These are phyloP conservation scores for Varecia variegata DNA, from an alignment of 2,797 vertebrate genomes.

Conservation along the genomic window DNA sequence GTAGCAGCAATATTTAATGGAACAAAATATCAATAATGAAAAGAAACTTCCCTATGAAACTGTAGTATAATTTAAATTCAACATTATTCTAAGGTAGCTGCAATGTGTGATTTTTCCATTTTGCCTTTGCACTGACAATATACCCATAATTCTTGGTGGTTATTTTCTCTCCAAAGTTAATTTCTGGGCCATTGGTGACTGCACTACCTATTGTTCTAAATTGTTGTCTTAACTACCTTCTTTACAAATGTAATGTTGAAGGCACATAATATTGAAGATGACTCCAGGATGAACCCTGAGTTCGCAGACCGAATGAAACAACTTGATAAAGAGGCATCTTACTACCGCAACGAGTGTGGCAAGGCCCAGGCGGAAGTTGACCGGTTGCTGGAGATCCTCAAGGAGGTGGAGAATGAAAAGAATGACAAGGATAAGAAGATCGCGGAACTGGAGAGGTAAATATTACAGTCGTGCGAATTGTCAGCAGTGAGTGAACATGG, in stretches of 20 bases:
- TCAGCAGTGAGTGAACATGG: background rate
- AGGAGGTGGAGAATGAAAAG: constrained; percentile 93
- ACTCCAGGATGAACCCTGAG: constrained; percentile 90
- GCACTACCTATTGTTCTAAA: constrained; percentile 48
- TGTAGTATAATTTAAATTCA: constrained; percentile 4
- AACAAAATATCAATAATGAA: background rate
- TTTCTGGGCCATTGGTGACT: constrained; percentile 51
- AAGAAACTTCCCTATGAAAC: background rate
- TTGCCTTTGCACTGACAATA: constrained; percentile 75
- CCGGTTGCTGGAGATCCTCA: constrained; percentile 93
- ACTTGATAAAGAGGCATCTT: constrained; percentile 94
- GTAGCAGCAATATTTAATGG: background rate
- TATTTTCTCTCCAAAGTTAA: constrained; percentile 69
- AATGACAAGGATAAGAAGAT: constrained; percentile 95
- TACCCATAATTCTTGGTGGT: constrained; percentile 83
- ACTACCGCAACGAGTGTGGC: constrained; percentile 93
- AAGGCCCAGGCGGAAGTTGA: constrained; percentile 95
- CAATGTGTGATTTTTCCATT: background rate
- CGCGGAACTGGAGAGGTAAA: constrained; percentile 94
- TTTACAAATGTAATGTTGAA: constrained; percentile 85
- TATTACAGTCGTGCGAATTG: background rate
- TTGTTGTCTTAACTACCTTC: constrained; percentile 72
- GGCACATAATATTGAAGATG: constrained; percentile 91
- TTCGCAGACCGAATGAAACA: constrained; percentile 92
- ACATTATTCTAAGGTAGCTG: background rate